These are phyloP conservation scores for Meteorus colon DNA, from an alignment of 2,888 invertebrate species.

Conservation along the genomic window DNA sequence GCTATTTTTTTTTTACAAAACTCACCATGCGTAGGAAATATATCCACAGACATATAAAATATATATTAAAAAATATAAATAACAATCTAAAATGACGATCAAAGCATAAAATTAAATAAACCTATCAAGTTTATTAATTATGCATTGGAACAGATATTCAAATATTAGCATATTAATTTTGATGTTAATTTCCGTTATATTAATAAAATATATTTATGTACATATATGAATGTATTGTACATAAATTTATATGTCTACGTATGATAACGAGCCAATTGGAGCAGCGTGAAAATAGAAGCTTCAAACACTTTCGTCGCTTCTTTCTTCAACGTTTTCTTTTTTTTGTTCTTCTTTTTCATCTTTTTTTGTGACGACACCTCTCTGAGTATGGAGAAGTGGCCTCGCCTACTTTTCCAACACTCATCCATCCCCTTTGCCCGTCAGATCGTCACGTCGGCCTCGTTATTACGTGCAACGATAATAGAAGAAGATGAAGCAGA, in stretches of 20 bases:
- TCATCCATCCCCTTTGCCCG: constrained; percentile 34
- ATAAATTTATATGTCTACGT: not conserved
- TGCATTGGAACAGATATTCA: not conserved
- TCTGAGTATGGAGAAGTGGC: constrained; percentile 29
- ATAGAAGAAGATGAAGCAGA: constrained; percentile 15
- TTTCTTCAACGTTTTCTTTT: not conserved
- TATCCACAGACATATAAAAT: not conserved
- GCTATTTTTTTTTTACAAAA: not conserved
- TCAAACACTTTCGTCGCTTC: constrained; percentile 36
- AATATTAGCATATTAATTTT: not conserved
- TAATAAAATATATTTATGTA: not conserved
- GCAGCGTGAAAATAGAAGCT: constrained; percentile 5
- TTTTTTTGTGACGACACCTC: constrained; percentile 23
- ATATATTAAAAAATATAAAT: not conserved
- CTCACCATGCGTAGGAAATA: constrained; percentile 32
- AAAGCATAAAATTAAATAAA: not conserved
- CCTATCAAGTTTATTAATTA: not conserved
- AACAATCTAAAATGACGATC: not conserved
- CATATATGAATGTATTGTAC: not conserved
- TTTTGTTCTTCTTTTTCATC: not conserved
- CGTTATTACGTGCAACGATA: constrained; percentile 38
- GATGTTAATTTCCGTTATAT: constrained; percentile 19
- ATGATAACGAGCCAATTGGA: constrained; percentile 17
- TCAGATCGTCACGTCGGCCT: constrained; percentile 44
- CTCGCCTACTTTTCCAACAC: constrained; percentile 39